Percentiles rank a stretch among this genome's conserved stretches.
These are phyloP conservation scores for Leucopternis melanops DNA, from an alignment of 2,113 vertebrate genomes.

Conservation along the genomic window DNA sequence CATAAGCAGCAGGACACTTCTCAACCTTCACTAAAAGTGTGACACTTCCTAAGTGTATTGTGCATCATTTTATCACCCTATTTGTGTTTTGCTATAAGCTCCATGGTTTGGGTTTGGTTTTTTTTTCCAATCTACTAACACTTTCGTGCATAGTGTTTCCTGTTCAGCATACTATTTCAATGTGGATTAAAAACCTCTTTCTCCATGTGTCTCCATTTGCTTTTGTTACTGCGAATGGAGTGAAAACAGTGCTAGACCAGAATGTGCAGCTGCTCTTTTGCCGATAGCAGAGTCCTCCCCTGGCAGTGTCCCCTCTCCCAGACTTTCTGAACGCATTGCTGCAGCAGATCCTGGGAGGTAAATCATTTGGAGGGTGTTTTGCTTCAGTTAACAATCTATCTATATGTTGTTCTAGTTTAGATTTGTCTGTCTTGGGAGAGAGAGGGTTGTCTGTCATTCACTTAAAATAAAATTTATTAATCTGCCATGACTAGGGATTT, in stretches of 20 bases:
- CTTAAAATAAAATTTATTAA: not conserved
- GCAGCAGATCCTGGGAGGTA: constrained; percentile 41
- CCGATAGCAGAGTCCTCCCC: not conserved
- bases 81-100: not conserved
- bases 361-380: not conserved
- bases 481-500: not conserved
- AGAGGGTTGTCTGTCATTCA: not conserved
- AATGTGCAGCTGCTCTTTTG: not conserved
- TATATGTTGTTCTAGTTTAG: not conserved
- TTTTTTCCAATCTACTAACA: not conserved
- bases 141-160: not conserved
- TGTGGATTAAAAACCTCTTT: not conserved
- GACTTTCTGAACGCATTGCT: not conserved
- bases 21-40: not conserved
- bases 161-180: not conserved
- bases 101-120: not conserved
- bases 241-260: constrained; percentile 10
- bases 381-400: not conserved
- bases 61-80: not conserved
- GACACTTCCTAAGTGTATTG: not conserved
- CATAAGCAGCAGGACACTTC: not conserved
- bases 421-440: not conserved
- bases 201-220: not conserved
- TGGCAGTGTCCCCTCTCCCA: not conserved
- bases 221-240: not conserved